Base-by-base conservation (phyloP, 2,113 vertebrate species). In the Choloepus hoffmanni region DNA sequence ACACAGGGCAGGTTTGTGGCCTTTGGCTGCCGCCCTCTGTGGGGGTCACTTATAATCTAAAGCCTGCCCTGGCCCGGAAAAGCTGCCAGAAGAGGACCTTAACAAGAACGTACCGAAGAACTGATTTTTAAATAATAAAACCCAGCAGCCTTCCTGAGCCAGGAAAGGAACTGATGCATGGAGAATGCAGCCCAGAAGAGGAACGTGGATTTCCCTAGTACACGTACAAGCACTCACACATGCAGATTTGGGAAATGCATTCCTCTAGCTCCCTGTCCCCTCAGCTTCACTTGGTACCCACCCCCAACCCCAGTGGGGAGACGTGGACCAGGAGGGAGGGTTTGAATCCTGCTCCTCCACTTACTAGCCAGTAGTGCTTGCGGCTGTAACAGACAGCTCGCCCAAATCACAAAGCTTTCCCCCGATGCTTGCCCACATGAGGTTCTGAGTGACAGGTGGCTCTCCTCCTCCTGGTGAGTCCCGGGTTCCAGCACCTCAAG, bases 381-480 rank as follows among this genome's bases (percentile, higher is more conserved):
- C 70, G 36, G n/a, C 77, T 24, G 33, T 62, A 33, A 60, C 26
- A 65, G 63, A 83, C 19, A 45, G 13, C 36, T 0, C 23, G 30
- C 45, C 58, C 36, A 40, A 53, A 23, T n/a, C 30, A 28, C 30
- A 28, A 60, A 62, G 50, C 30, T n/a, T 24, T 77, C 26, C 0
- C 15, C 26, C 1, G 26, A 15, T 26, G 65, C 21, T 15, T 26
- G 4, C 26, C 63, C 6, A 2, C 33, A 0, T 1, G 36, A 68
- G 18, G 3, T 10, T 30, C 48, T 26, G 62, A 74, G 12, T 5
- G 40, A 18, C 40, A 65, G 53, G 60, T 6, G 4, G 45, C 65
- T 76, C n/a, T 43, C 26, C 26, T 23, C 65, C 16, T 67, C 0
- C 0, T 3, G 3, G 33, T 18, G 16, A 43, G 0, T 5, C 73